These are phyloP conservation scores for Neuroterus valhalla DNA, from an alignment of 1,140 invertebrate species.

Conservation along the genomic window DNA sequence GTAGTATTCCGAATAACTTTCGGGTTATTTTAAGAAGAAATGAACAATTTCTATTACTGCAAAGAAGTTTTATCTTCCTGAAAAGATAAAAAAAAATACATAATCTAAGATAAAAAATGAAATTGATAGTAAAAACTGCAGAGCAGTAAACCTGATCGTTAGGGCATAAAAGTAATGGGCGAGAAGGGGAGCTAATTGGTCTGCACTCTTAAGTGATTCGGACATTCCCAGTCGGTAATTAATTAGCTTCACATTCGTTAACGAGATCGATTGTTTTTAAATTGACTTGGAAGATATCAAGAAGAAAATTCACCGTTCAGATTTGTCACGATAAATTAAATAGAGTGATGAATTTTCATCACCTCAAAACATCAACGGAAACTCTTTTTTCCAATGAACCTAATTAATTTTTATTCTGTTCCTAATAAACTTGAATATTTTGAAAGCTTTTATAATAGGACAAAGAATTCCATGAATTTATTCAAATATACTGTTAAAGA, in stretches of 20 bases:
- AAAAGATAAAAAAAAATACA: not conserved
- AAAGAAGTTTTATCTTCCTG: not conserved
- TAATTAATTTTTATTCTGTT: too few species aligned
- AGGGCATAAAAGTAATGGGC: slow-evolving; percentile 18
- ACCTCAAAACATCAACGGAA: not conserved
- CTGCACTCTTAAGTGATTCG: slow-evolving; percentile 17
- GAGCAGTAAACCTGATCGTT: slow-evolving; percentile 2
- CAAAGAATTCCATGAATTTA: too few species aligned
- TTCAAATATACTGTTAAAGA: too few species aligned
- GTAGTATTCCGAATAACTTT: too few species aligned
- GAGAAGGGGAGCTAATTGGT: not conserved
- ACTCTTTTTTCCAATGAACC: too few species aligned
- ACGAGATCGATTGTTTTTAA: not conserved
- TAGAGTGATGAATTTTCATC: not conserved
- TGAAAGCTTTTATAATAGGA: too few species aligned
- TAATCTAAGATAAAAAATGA: not conserved
- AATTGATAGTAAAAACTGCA: not conserved
- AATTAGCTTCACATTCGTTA: slow-evolving; percentile 11
- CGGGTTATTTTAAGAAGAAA: too few species aligned
- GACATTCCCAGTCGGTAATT: slow-evolving; percentile 7
- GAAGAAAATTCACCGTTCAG: not conserved
- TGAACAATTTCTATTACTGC: not conserved
- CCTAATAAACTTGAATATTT: too few species aligned
- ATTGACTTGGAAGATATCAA: not conserved
- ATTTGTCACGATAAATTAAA: not conserved